A percentile compares a stretch with the other conserved stretches of the same genome.
These are phyloP conservation scores for Syngnathus rostellatus DNA, from an alignment of 2,797 vertebrate species.

Conservation along the genomic window DNA sequence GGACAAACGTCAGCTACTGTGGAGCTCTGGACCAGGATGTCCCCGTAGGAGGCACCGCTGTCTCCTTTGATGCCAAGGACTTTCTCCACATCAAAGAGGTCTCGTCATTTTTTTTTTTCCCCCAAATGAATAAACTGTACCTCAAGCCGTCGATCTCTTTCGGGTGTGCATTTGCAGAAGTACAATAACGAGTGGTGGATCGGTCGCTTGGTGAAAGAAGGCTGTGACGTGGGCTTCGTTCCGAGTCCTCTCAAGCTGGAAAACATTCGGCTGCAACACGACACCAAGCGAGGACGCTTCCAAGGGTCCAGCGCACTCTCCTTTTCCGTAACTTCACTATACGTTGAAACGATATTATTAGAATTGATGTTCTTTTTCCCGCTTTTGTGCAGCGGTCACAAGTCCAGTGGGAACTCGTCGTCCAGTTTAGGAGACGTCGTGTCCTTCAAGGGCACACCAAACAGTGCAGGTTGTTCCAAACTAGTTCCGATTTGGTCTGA, in stretches of 20 bases:
- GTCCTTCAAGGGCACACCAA: slow-evolving; percentile 89
- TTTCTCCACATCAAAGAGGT: slow-evolving; percentile 99
- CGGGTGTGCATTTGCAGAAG: slow-evolving; percentile 66
- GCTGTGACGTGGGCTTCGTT: slow-evolving; percentile 97
- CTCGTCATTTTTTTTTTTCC: neutral
- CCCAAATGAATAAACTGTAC: too few relatives aligned
- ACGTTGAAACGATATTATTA: neutral
- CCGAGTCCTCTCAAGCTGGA: slow-evolving; percentile 92
- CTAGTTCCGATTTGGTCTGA: neutral
- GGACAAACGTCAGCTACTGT: slow-evolving; percentile 95
- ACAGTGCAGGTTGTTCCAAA: slow-evolving; percentile 75
- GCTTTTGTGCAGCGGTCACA: slow-evolving; percentile 59
- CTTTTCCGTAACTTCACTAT: neutral
- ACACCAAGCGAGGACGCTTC: slow-evolving; percentile 91
- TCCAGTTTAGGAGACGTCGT: slow-evolving; percentile 99
- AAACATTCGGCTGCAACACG: slow-evolving; percentile 90
- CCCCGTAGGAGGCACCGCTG: slow-evolving; percentile 87
- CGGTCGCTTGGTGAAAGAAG: slow-evolving; percentile 93
- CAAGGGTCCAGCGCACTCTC: slow-evolving; percentile 70
- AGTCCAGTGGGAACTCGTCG: slow-evolving; percentile 93
- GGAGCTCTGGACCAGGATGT: slow-evolving; percentile 94
- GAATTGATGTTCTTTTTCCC: neutral
- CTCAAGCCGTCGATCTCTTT: neutral
- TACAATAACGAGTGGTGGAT: slow-evolving; percentile 99
- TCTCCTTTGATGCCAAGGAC: slow-evolving; percentile 97